phyloP scores from a whole-genome alignment of 2,888 invertebrate species.

The Drosophila eohydei region DNA sequence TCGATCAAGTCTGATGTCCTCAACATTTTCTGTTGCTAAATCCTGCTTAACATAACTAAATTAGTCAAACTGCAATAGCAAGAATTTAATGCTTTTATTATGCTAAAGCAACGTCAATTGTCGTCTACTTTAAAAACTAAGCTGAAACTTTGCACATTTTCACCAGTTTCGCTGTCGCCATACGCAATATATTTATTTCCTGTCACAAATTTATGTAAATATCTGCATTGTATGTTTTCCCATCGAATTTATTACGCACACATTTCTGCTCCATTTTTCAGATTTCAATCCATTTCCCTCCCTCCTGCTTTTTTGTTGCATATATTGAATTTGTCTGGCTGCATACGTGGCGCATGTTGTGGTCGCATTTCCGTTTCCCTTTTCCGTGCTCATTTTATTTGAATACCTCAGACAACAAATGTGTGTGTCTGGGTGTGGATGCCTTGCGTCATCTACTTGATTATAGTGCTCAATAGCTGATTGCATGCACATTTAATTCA shows the following conservation, averaged over 20 bases:
- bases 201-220: conserved; percentile 46
- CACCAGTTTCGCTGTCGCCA: background rate
- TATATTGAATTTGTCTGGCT: conserved; percentile 39
- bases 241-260: conserved; percentile 30
- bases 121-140: background rate
- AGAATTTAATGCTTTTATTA: background rate
- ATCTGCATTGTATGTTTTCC: conserved; percentile 34
- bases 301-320: background rate
- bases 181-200: conserved; percentile 29
- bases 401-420: conserved; percentile 24
- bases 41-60: too few relatives aligned
- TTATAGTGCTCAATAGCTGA: conserved; percentile 44
- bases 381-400: conserved; percentile 34
- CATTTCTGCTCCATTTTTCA: conserved; percentile 7
- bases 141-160: background rate
- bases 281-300: background rate
- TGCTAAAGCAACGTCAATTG: background rate
- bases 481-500: conserved; percentile 68
- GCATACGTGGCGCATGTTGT: conserved; percentile 38
- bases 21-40: too few relatives aligned
- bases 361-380: conserved; percentile 69
- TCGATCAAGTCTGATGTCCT: too few relatives aligned
- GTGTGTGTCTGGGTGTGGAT: background rate
- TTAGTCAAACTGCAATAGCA: background rate
- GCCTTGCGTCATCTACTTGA: conserved; percentile 28